These are phyloP conservation scores for Bombus vancouverensis DNA, from an alignment of 1,140 invertebrate species.

Conservation along the genomic window DNA sequence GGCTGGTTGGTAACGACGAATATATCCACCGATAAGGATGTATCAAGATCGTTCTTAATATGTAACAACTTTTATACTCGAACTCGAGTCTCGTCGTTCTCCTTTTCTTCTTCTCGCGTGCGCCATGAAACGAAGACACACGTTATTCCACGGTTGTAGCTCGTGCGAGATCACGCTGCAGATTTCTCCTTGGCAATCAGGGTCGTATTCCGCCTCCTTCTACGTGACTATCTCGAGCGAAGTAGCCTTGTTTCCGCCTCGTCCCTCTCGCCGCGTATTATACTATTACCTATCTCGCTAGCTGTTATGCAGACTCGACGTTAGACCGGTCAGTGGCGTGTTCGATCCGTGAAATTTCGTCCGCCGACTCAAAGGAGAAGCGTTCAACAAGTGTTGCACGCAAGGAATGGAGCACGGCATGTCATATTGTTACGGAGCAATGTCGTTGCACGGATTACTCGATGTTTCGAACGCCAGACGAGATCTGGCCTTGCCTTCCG, in stretches of 20 bases:
- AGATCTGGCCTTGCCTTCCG: neutral
- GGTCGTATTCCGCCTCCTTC: slow-evolving; percentile 68
- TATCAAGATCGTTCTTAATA: slow-evolving; percentile 2
- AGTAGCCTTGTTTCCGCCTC: slow-evolving; percentile 65
- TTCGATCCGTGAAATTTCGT: slow-evolving; percentile 48
- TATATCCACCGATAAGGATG: no score
- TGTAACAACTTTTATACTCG: neutral
- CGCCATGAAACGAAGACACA: slow-evolving; percentile 43
- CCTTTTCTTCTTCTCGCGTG: neutral
- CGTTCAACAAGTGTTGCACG: slow-evolving; percentile 47
- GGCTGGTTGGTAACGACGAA: neutral
- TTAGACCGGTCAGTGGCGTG: slow-evolving; percentile 50
- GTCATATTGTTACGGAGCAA: slow-evolving; percentile 3
- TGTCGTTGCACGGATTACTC: slow-evolving; percentile 4
- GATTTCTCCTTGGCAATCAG: slow-evolving; percentile 71
- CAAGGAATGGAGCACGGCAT: slow-evolving; percentile 8
- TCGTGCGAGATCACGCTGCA: slow-evolving; percentile 62
- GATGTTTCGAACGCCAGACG: neutral
- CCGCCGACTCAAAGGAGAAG: neutral
- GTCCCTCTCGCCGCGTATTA: slow-evolving; percentile 60
- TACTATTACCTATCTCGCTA: slow-evolving; percentile 60
- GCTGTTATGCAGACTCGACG: slow-evolving; percentile 48
- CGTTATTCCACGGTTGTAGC: slow-evolving; percentile 46
- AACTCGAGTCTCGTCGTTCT: neutral
- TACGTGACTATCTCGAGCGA: slow-evolving; percentile 56